These are phyloP conservation scores for Globodera ellingtonae DNA, from an alignment of 1,140 invertebrate genomes.

Conservation along the genomic window DNA sequence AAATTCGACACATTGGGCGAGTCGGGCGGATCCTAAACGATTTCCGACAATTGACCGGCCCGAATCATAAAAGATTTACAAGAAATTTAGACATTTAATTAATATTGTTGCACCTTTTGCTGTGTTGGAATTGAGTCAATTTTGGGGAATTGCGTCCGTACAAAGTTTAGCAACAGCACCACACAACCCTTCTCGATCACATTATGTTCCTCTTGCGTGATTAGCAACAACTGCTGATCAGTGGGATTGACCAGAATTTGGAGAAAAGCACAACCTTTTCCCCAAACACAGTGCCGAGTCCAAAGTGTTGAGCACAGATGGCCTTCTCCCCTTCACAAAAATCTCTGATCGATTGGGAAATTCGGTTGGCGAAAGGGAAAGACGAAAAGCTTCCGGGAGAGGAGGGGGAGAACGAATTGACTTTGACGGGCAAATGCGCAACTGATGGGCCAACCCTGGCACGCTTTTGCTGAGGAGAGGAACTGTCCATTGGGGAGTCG, in stretches of 20 bases:
- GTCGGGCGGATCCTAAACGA: no score
- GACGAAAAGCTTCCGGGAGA: neutral
- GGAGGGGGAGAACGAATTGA: neutral
- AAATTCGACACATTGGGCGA: no score
- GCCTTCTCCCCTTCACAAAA: neutral
- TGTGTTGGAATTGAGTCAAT: slow-evolving; percentile 2
- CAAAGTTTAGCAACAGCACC: neutral
- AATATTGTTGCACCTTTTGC: neutral
- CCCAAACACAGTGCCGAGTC: neutral
- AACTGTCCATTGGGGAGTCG: neutral
- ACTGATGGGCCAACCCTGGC: neutral
- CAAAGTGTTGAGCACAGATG: slow-evolving; percentile 2
- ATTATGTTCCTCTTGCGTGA: neutral
- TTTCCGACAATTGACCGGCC: no score
- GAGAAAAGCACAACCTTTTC: neutral
- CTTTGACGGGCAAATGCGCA: no score
- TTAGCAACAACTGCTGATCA: slow-evolving; percentile 3
- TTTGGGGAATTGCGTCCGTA: neutral
- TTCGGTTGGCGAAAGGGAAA: neutral
- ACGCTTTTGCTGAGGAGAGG: neutral
- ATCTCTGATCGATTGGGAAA: neutral
- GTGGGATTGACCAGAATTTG: neutral
- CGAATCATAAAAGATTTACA: no score
- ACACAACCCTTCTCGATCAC: neutral
- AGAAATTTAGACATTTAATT: neutral